Evolutionary conservation across 2,888 invertebrate species (phyloP).

Genomic region (Sericinus montela): DNA sequence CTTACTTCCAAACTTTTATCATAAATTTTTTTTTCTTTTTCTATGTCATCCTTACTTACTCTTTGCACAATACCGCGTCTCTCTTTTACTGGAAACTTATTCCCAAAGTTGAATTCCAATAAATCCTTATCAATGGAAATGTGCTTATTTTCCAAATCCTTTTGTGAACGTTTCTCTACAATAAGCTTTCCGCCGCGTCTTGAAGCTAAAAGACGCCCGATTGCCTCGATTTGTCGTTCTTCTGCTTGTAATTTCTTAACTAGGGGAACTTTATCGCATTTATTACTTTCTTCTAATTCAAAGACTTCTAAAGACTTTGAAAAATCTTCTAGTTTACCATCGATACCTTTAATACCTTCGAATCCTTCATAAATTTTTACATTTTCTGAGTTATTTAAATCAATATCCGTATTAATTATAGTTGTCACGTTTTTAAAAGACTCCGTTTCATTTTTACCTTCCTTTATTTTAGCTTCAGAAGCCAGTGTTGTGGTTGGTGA

Average conservation of each 20-base stretch:
- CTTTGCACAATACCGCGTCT: conserved; percentile 60
- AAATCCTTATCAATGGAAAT: conserved; percentile 60
- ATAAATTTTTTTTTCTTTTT: conserved; percentile 44
- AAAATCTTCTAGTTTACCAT: conserved; percentile 66
- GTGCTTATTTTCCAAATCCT: conserved; percentile 57
- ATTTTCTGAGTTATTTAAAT: conserved; percentile 35
- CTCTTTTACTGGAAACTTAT: conserved; percentile 54
- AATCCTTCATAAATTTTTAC: conserved; percentile 33
- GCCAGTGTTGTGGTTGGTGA: conserved; percentile 29
- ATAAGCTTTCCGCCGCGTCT: conserved; percentile 57
- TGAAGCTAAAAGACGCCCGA: conserved; percentile 64
- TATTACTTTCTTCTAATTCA: conserved; percentile 61
- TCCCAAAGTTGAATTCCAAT: conserved; percentile 59
- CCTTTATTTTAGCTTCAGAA: conserved; percentile 22
- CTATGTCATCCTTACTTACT: conserved; percentile 66
- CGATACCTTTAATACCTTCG: conserved; percentile 59
- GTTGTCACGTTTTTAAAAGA: conserved; percentile 16
- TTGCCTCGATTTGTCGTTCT: conserved; percentile 71
- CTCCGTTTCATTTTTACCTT: conserved; percentile 24
- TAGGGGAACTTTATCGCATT: conserved; percentile 51
- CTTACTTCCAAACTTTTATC: conserved; percentile 70
- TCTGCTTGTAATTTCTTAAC: conserved; percentile 68
- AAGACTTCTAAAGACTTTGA: conserved; percentile 65
- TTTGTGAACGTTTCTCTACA: conserved; percentile 62
- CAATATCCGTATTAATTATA: conserved; percentile 40